Conservation (phyloP, 2,888 invertebrate species). For the Ormia ochracea region DNA sequence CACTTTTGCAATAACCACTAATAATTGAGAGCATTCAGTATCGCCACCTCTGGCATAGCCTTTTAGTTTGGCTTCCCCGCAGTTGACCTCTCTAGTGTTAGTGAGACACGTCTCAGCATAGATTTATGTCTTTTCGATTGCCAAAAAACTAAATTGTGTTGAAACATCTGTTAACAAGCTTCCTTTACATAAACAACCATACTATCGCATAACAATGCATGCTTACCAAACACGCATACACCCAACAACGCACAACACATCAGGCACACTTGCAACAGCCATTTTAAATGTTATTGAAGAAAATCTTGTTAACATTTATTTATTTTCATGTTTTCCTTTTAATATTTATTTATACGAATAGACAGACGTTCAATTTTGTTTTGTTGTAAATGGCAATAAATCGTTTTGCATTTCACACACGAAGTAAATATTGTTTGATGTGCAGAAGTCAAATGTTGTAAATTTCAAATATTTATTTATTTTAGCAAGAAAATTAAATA, state of each 20-base stretch:
- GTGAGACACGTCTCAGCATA: conserved; percentile 29
- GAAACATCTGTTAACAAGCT: conserved; percentile 63
- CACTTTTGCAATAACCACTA: not conserved
- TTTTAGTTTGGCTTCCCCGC: conserved; percentile 45
- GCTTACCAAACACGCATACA: not conserved
- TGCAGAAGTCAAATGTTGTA: not conserved
- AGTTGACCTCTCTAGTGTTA: conserved; percentile 18
- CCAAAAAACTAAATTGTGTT: conserved; percentile 61
- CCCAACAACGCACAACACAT: not conserved
- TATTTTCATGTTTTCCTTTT: conserved; percentile 31
- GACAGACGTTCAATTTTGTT: conserved; percentile 18
- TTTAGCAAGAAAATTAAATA: not conserved
- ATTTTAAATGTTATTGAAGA: conserved; percentile 56
- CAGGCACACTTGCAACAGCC: conserved; percentile 26
- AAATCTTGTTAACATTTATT: conserved; percentile 54
- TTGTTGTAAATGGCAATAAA: conserved; percentile 42
- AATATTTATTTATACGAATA: conserved; percentile 4
- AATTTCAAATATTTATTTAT: conserved; percentile 6
- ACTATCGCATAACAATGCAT: not conserved
- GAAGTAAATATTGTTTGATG: not conserved
- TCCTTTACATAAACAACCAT: conserved; percentile 21
- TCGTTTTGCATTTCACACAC: conserved; percentile 31
- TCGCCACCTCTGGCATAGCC: conserved; percentile 1
- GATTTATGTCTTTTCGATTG: conserved; percentile 60
- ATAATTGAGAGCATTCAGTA: no score